Base-by-base conservation (phyloP, 1,140 invertebrate genomes). In the Steinernema feltiae region DNA sequence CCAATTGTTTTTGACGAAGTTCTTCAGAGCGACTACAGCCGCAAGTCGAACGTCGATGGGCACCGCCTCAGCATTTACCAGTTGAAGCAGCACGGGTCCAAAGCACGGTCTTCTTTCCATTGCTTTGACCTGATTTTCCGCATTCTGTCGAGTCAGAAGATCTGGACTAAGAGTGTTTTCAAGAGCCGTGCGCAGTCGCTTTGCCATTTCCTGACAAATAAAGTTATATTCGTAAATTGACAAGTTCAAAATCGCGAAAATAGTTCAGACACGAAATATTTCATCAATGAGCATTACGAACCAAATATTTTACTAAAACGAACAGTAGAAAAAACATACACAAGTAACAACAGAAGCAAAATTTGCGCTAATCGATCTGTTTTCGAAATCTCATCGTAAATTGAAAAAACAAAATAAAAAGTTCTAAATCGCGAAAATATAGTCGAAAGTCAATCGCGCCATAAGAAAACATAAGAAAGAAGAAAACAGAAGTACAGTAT, bases 1-100 rank as follows among this genome's bases (percentile, higher is more conserved):
- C 80, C 80, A 82, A 70, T 82, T 82, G 30, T 30, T 21, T 12
- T 73, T 70, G 21, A 82, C 79, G 35, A 84, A 82, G 69, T 82
- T 82, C 48, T 82, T 82, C 7, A 83, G 32, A 1, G 71, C 72
- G 24, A 82, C 30, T 1, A 82, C 74, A 1, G 82, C 82, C n/a
- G 80, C 83, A 30, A 81, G 75, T 18, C 82, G 74, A 30, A 82
- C 79, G 27, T 83, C 79, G 12, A 15, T 30, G n/a, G 35, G 30
- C 12, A 30, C 32, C 12, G 24, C 30, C 31, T 48, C 1, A 1
- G 76, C 27, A 0, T 18, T 21, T 12, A 46, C 18, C 1, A 76
- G 30, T 27, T 53, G 75, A n/a, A 76, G 41, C 0, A 78, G 1
- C 17, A 63, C 30, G 1, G n/a, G 30, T 15, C 30, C 75, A 30